These are phyloP conservation scores for Ardeotis arabs DNA, from an alignment of 2,113 vertebrate genomes.

Conservation along the genomic window DNA sequence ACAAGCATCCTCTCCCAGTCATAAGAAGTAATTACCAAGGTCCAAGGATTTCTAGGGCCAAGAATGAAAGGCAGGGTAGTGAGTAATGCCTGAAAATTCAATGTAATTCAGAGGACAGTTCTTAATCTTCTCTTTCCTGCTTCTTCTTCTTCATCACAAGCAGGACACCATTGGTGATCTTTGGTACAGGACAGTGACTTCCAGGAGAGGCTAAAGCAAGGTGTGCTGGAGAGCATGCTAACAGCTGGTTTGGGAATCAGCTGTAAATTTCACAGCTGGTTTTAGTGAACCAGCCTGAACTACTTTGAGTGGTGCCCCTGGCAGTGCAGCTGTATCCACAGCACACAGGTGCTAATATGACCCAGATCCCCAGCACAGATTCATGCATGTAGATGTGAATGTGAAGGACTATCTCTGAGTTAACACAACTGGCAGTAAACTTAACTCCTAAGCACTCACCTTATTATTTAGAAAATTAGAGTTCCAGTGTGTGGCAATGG, in stretches of 20 bases:
- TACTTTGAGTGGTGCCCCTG: not conserved
- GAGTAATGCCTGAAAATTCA: not conserved
- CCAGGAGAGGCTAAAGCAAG: not conserved
- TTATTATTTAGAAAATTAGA: not conserved
- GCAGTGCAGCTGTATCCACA: not conserved
- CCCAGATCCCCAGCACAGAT: not conserved
- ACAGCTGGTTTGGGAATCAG: conserved; percentile 10
- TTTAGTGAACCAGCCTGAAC: not conserved
- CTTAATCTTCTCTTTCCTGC: not conserved
- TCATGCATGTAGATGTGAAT: not conserved
- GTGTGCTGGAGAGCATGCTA: not conserved
- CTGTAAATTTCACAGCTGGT: conserved; percentile 23
- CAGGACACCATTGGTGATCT: not conserved
- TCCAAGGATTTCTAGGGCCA: not conserved
- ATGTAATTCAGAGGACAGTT: not conserved
- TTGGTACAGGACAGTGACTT: not conserved
- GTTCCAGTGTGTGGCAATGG: not conserved
- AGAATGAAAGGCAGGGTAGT: not conserved
- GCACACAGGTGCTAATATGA: not conserved
- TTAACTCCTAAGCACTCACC: not conserved
- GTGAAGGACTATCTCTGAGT: not conserved
- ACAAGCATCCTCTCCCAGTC: not conserved
- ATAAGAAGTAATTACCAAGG: not conserved
- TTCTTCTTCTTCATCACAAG: not conserved
- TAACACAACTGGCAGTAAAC: not conserved